Evolutionary conservation across 2,113 vertebrate species (phyloP).

Genomic region (Rafetus swinhoei): DNA sequence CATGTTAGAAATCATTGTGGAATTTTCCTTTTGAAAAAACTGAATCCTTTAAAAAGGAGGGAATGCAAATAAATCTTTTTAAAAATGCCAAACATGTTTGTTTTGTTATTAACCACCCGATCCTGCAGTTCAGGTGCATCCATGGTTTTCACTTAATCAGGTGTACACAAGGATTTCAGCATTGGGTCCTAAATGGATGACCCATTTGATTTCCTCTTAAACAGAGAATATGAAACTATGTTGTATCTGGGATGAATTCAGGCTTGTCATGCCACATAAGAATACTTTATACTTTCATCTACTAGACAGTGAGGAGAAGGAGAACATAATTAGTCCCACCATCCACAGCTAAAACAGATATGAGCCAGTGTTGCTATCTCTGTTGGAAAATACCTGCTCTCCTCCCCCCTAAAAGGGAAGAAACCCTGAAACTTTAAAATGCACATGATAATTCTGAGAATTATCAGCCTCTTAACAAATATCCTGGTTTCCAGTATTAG

Average conservation of each 20-base stretch:
- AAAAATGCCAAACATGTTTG: background rate
- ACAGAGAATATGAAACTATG: background rate
- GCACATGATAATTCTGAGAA: constrained; percentile 76
- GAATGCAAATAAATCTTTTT: no score
- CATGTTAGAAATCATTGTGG: no score
- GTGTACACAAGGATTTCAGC: background rate
- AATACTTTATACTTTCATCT: background rate
- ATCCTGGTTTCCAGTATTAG: constrained; percentile 42
- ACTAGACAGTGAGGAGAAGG: background rate
- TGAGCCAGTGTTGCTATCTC: background rate
- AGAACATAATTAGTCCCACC: background rate
- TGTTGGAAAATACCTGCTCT: background rate
- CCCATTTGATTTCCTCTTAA: background rate
- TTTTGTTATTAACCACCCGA: background rate
- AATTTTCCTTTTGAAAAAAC: no score
- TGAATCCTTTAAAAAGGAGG: no score
- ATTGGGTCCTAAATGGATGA: background rate
- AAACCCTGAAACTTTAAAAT: constrained; percentile 66
- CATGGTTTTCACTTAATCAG: background rate
- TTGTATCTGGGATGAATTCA: background rate
- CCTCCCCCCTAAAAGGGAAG: constrained; percentile 58
- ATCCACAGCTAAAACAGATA: background rate
- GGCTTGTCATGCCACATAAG: background rate
- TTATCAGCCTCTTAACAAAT: constrained; percentile 53
- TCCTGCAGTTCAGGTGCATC: background rate